Base-by-base conservation (phyloP, 2,888 invertebrate genomes). In the Gnatocerus cornutus region DNA sequence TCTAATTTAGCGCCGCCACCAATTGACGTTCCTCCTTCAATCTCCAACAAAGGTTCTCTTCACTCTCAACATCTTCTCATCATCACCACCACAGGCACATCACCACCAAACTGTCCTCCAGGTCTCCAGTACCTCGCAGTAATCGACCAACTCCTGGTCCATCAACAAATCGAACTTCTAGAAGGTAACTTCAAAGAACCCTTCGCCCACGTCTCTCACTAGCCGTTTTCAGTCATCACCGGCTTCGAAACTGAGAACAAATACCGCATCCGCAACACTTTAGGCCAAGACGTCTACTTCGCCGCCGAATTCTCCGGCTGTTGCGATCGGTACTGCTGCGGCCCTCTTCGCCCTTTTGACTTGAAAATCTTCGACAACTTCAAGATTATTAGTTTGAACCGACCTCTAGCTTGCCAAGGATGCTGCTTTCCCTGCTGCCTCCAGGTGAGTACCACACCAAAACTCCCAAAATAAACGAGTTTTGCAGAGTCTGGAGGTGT, bases 101-200 rank as follows among this genome's bases (percentile, higher is more conserved):
- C n/a, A n/a, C n/a, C n/a, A n/a, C n/a, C n/a, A n/a, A n/a, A n/a
- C n/a, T n/a, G n/a, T n/a, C 43, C 43, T 12, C 43, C 43, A 43
- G 43, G 43, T 3, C 12, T 43, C 1, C 10, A 43, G 12, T 43
- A 43, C 13, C 43, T 43, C 3, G 2, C 10, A 9, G 10, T 10
- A 12, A 43, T 43, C 43, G 13, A 43, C 13, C 43, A 43, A 12
- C 10, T 43, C 1, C 43, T 43, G 1, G 13, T 43, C 10, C 43
- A 43, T 12, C 43, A 43, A 43, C 9, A 43, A 43, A 12, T 13
- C 10, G 43, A 43, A 43, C 3, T 12, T 1, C 12, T 43, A n/a
- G 43, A 43, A 43, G 43, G 43, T 43, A 43, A 6, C n/a, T 39
- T 30, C n/a, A n/a, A n/a, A n/a, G n/a, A n/a, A n/a, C n/a, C n/a